Percentiles rank a stretch among this genome's conserved stretches.
phyloP scores from a whole-genome alignment of 2,888 invertebrate genomes.

The Oligia strigilis region DNA sequence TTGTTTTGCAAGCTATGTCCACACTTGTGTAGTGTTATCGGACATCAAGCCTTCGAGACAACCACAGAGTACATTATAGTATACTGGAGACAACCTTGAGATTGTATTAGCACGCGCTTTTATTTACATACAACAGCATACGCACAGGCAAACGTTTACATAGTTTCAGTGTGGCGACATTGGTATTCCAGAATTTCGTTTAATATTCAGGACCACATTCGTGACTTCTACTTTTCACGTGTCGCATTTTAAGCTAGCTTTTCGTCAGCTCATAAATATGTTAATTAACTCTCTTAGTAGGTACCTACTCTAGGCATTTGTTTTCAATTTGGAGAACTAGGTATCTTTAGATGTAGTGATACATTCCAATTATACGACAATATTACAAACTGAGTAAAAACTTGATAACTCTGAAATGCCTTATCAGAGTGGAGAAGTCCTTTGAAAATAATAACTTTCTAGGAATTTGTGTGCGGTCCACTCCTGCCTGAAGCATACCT shows the following conservation, averaged over 20 bases:
- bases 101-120: neutral
- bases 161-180: slow-evolving; percentile 1
- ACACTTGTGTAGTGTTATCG: slow-evolving; percentile 13
- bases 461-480: too few relatives aligned
- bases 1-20: neutral
- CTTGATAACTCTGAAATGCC: neutral
- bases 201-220: slow-evolving; percentile 40
- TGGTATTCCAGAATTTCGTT: slow-evolving; percentile 13
- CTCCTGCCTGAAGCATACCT: too few relatives aligned
- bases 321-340: slow-evolving; percentile 4
- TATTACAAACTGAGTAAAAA: neutral
- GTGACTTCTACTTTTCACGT: neutral
- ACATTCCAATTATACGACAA: neutral
- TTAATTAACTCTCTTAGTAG: slow-evolving; percentile 8
- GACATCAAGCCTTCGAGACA: slow-evolving; percentile 15
- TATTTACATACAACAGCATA: neutral
- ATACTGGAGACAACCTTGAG: slow-evolving; percentile 52
- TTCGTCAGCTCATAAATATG: slow-evolving; percentile 42
- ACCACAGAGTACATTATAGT: too few relatives aligned
- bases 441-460: neutral
- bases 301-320: neutral
- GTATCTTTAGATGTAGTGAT: neutral
- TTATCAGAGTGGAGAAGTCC: neutral
- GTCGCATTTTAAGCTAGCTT: slow-evolving; percentile 31
- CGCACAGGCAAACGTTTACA: neutral